Base-by-base conservation (phyloP, 2,113 vertebrate species). In the Porphyrio hochstetteri region DNA sequence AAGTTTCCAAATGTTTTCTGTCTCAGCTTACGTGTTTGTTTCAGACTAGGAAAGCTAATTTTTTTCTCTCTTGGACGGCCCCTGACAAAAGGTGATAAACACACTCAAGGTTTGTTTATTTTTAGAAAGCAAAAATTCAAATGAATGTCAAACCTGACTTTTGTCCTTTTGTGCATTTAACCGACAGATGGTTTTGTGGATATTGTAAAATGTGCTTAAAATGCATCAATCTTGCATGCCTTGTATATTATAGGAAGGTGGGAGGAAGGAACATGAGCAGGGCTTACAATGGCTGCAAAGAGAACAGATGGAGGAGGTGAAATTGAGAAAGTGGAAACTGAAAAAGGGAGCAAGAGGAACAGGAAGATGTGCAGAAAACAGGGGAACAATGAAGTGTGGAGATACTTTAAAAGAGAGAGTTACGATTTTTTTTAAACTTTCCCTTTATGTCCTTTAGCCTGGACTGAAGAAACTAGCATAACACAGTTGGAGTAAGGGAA, bases 101-200 rank as follows among this genome's bases (percentile, higher is more conserved):
- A 81, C 46, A 78, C 46, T 95, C 16, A 17, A 75, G 33, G 28
- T 36, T 76, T 67, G 25, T 56, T 89, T 89, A 53, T 72, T 93
- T 96, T 93, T 78, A 86, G 71, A 94, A 88, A 78, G 63, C 29
- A 70, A 75, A 91, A 85, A 46, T 36, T 46, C 33, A 85, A 82
- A 80, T 82, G 55, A 36, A 24, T 90, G 53, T 80, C 56, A 83
- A 68, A 88, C 35, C 38, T 85, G 55, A 82, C 63, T 80, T 40
- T 64, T 56, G 44, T 72, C 48, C 67, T 82, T 75, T 48, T 24
- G 53, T 13, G 10, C 77, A 57, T 40, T 89, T 91, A 87, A 85
- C 55, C 70, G 93, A 16, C n/a, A 77, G 71, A 31, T 93, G 40
- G 9, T 67, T 88, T 65, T 67, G 68, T 74, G 50, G n/a, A 35